Base-by-base conservation (phyloP, 2,888 invertebrate species). In the Cephus runcator region DNA sequence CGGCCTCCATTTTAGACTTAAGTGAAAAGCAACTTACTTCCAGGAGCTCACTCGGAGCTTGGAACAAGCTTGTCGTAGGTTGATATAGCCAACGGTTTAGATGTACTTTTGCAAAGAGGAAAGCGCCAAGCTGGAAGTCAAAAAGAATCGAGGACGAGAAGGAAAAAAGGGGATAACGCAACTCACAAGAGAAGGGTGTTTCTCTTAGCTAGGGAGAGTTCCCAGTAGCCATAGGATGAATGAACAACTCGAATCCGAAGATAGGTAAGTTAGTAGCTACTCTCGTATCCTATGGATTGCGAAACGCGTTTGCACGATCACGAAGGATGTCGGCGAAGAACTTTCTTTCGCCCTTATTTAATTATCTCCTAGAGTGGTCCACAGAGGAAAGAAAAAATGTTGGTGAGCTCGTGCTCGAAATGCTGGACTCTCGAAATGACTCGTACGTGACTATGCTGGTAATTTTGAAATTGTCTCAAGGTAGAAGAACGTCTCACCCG, bases 341-440 rank as follows among this genome's bases (percentile, higher is more conserved):
- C 56, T 56, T 56, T 56, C 56, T 23, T 56, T 56, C 74, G 74
- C 12, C 35, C n/a, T 74, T 74, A 74, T 74, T 74, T 74, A 74
- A 74, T 74, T 74, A 74, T 74, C 33, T 40, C 35, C 34, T 23
- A n/a, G 74, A 40, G 30, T 33, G 74, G 71, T 31, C 31, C 33
- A 71, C 23, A 15, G 34, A 30, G 74, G 30, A 30, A 23, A 35
- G 74, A 35, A 74, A 74, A 74, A 74, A 74, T 74, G 34, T 33
- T 71, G 12, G 34, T 11, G 31, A 9, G 71, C 33, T 71, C 71
- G 71, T 33, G 34, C 71, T 71, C 71, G 33, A 71, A 71, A 71
- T 33, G 33, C 71, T 12, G 33, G 36, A 34, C 74, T 74, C 36
- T 33, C 11, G 23, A 35, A 34, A 74, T 34, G 35, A 74, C 74